These are phyloP conservation scores for Australoheros scitulus DNA, from an alignment of 2,113 vertebrate species.

Conservation along the genomic window DNA sequence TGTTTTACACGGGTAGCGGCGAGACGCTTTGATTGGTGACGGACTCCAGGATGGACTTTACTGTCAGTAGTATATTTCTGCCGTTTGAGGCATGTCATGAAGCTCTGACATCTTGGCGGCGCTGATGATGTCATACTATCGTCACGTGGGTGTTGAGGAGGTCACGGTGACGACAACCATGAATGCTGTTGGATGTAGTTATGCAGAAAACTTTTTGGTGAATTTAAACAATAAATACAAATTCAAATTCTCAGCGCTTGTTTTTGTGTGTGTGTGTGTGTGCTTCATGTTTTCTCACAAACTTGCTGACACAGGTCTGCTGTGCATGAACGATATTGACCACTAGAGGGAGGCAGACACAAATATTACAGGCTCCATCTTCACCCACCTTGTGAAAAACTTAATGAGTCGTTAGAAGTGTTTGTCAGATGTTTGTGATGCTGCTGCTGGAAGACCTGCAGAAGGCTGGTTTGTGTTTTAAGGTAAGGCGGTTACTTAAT, in stretches of 20 bases:
- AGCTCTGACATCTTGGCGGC: slow-evolving; percentile 49
- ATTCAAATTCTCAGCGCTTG: slow-evolving; percentile 29
- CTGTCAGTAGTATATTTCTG: slow-evolving; percentile 33
- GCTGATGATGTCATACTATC: slow-evolving; percentile 65
- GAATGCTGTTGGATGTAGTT: slow-evolving; percentile 75
- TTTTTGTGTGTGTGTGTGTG: neutral
- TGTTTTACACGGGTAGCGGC: slow-evolving; percentile 52
- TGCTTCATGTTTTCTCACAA: too few relatives aligned
- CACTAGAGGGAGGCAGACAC: slow-evolving; percentile 60
- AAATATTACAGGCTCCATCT: neutral
- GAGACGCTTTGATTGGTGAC: slow-evolving; percentile 48
- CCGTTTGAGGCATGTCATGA: slow-evolving; percentile 53
- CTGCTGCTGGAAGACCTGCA: neutral
- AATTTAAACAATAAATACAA: slow-evolving; percentile 77
- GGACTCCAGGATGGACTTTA: slow-evolving; percentile 33
- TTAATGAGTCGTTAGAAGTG: too few relatives aligned
- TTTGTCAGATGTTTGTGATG: neutral
- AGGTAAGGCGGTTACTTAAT: neutral
- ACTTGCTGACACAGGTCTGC: neutral
- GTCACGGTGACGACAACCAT: slow-evolving; percentile 49
- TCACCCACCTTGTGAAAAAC: too few relatives aligned
- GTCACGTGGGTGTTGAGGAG: slow-evolving; percentile 33
- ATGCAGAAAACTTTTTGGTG: slow-evolving; percentile 71
- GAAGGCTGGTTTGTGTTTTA: neutral
- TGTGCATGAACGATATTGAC: neutral